Percentiles rank a stretch among this genome's conserved stretches.
Evolutionary conservation across 2,113 vertebrate species (phyloP).

Genomic region (Leptocoma aspasia): DNA sequence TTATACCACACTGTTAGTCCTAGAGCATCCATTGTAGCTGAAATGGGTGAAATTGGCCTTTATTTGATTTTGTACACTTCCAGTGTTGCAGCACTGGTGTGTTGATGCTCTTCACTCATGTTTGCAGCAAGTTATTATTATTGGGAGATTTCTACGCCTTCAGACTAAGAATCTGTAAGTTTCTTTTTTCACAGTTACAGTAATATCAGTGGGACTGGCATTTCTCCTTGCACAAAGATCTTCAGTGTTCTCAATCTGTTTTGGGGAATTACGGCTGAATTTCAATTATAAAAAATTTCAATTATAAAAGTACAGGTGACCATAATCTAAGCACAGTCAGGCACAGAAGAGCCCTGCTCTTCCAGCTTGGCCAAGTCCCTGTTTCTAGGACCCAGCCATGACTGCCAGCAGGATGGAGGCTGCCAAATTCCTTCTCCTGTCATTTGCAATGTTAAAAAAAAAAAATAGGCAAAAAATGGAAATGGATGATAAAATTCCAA

Average conservation of each 20-base stretch:
- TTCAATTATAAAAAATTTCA: neutral
- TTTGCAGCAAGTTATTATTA: neutral
- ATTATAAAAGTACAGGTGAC: neutral
- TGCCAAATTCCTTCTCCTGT: neutral
- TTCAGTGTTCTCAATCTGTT: neutral
- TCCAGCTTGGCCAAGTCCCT: neutral
- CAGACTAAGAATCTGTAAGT: neutral
- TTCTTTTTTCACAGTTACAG: neutral
- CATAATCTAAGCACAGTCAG: neutral
- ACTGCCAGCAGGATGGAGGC: neutral
- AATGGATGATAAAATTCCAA: neutral
- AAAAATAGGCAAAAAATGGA: neutral
- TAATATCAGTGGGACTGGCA: neutral
- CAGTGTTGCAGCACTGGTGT: neutral
- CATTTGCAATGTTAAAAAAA: neutral
- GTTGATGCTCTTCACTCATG: neutral
- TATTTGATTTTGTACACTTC: neutral
- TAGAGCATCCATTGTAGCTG: neutral
- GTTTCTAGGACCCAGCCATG: neutral
- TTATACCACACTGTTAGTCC: neutral
- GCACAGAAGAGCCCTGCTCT: neutral
- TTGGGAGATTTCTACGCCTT: neutral
- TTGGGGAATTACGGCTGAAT: neutral
- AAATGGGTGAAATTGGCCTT: neutral
- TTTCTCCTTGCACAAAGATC: neutral